A percentile compares a stretch with the other conserved stretches of the same genome.
phyloP scores from a whole-genome alignment of 2,797 vertebrate species.

The Perodicticus potto region DNA sequence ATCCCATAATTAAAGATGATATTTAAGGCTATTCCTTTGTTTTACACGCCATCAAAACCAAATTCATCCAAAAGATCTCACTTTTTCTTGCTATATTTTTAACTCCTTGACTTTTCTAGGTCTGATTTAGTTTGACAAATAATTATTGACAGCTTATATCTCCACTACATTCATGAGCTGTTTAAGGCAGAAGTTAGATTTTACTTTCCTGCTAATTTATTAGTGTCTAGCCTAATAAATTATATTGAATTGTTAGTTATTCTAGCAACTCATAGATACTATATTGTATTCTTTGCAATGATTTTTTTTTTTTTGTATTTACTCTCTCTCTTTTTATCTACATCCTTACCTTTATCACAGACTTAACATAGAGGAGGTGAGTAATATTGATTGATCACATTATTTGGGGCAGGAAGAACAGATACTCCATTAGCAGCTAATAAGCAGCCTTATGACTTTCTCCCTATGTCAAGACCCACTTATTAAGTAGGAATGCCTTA shows the following conservation, averaged over 20 bases:
- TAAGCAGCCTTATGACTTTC: background rate
- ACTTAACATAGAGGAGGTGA: background rate
- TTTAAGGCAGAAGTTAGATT: accelerated
- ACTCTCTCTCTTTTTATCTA: background rate
- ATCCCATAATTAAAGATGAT: background rate
- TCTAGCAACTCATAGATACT: too few relatives aligned
- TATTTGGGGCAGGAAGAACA: background rate
- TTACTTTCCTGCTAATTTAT: background rate
- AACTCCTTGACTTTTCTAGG: background rate
- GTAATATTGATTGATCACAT: background rate
- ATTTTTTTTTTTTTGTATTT: background rate
- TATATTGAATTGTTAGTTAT: background rate
- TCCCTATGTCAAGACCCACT: background rate
- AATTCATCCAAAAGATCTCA: background rate
- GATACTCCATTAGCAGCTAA: background rate
- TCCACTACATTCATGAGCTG: accelerated
- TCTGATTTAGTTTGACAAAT: too few relatives aligned
- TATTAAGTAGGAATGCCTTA: constrained; percentile 39
- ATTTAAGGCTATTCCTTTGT: background rate
- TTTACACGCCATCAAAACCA: background rate
- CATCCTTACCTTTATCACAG: background rate
- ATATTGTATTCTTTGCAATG: background rate
- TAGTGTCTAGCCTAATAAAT: background rate
- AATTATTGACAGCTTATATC: background rate
- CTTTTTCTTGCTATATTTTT: background rate